Conservation (phyloP, 2,888 invertebrate genomes). For the Drosophila maculinotata region DNA sequence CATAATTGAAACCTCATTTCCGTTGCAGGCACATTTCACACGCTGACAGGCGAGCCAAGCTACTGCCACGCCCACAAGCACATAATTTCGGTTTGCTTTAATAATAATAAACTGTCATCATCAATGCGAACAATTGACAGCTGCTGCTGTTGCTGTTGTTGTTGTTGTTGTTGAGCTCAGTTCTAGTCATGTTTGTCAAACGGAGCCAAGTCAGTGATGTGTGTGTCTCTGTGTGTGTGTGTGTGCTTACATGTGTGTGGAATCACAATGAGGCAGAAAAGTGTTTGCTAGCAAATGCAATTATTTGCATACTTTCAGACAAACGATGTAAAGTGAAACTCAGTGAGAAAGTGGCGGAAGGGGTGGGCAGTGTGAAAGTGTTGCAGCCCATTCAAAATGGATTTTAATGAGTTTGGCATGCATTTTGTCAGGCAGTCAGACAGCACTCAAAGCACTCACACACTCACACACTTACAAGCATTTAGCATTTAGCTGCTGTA, state of each 20-base stretch:
- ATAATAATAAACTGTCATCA: slow-evolving; percentile 77
- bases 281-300: slow-evolving; percentile 33
- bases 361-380: slow-evolving; percentile 1
- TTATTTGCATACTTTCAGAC: slow-evolving; percentile 52
- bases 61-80: slow-evolving; percentile 11
- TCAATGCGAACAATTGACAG: slow-evolving; percentile 50
- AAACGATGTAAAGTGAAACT: slow-evolving; percentile 11
- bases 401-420: slow-evolving; percentile 41
- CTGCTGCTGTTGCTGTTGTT: slow-evolving; percentile 10
- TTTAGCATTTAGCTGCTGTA: slow-evolving; percentile 38
- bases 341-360: slow-evolving; percentile 15
- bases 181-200: slow-evolving; percentile 15
- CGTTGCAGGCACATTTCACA: slow-evolving; percentile 74
- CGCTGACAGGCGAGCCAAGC: slow-evolving; percentile 29
- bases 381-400: slow-evolving; percentile 24
- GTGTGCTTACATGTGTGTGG: slow-evolving; percentile 11
- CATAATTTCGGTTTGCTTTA: slow-evolving; percentile 68
- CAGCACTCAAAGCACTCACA: slow-evolving; percentile 19
- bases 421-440: slow-evolving; percentile 27
- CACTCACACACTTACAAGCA: slow-evolving; percentile 13
- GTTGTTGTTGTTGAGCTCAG: background rate
- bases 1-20: slow-evolving; percentile 80
- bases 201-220: slow-evolving; percentile 11
- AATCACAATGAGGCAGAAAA: slow-evolving; percentile 33
- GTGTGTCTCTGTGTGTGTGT: slow-evolving; percentile 12